Percentiles rank a stretch among this genome's conserved stretches.
phyloP scores from a whole-genome alignment of 2,888 invertebrate species.

The Drosophila pseudotalamancana region DNA sequence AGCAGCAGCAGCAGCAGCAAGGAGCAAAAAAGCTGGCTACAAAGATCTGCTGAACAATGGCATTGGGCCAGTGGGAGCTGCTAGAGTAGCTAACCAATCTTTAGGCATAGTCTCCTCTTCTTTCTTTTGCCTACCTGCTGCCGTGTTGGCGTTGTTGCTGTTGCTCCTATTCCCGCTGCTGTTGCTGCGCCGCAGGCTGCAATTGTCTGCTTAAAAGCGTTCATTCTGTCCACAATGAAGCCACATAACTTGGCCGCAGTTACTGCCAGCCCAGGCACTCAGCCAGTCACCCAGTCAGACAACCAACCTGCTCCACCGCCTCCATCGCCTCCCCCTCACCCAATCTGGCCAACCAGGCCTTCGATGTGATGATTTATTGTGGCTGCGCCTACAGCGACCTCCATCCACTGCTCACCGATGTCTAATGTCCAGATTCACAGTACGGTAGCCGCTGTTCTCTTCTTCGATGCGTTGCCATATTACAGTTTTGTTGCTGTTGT shows the following conservation, averaged over 20 bases:
- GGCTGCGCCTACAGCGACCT: slow-evolving; percentile 70
- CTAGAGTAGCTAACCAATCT: slow-evolving; percentile 50
- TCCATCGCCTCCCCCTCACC: background rate
- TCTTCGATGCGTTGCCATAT: slow-evolving; percentile 32
- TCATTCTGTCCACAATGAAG: slow-evolving; percentile 81
- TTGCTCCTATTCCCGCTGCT: slow-evolving; percentile 45
- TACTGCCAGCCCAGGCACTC: slow-evolving; percentile 45
- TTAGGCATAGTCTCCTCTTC: slow-evolving; percentile 27
- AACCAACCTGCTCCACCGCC: background rate
- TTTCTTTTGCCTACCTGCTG: slow-evolving; percentile 35
- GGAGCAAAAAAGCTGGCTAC: slow-evolving; percentile 45
- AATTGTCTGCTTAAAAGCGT: slow-evolving; percentile 82
- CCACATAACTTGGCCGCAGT: slow-evolving; percentile 79
- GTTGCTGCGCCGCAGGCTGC: slow-evolving; percentile 80
- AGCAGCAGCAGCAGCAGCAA: slow-evolving; percentile 28
- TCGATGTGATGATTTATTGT: slow-evolving; percentile 79
- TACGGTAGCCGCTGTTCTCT: slow-evolving; percentile 66
- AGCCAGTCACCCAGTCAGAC: slow-evolving; percentile 8
- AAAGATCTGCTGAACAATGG: slow-evolving; percentile 56
- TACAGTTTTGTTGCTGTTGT: slow-evolving; percentile 22
- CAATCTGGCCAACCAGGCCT: slow-evolving; percentile 29
- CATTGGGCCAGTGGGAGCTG: slow-evolving; percentile 66
- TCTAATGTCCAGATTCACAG: slow-evolving; percentile 48
- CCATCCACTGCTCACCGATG: slow-evolving; percentile 28
- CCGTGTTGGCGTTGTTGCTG: slow-evolving; percentile 50